Conservation (phyloP, 2,888 invertebrate genomes). For the Apotomis turbidana region DNA sequence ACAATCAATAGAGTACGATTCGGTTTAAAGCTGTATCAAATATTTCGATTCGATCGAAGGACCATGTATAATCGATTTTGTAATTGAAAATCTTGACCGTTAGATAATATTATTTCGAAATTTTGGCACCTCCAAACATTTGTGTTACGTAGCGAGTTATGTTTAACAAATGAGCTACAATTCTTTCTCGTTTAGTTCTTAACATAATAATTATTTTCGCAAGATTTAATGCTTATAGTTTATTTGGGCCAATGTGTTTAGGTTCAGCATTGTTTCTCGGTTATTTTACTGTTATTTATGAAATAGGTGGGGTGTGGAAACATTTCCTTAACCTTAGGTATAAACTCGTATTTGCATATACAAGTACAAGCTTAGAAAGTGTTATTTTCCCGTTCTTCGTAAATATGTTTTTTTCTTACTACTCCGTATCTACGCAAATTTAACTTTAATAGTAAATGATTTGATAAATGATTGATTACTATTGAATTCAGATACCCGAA, state of each 20-base stretch:
- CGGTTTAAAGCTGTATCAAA: constrained; percentile 7
- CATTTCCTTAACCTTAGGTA: too few species aligned
- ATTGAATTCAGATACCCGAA: not conserved
- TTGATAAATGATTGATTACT: not conserved
- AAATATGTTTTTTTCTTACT: not conserved
- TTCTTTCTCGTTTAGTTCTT: too few species aligned
- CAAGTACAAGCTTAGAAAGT: too few species aligned
- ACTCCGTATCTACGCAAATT: not conserved
- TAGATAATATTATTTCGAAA: constrained; percentile 19
- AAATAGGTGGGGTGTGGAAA: too few species aligned
- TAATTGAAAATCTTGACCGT: constrained; percentile 29
- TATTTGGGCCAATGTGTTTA: too few species aligned
- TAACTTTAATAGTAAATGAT: too few species aligned
- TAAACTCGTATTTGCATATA: too few species aligned
- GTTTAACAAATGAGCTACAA: not conserved
- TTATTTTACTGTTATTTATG: too few species aligned
- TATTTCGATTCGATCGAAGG: constrained; percentile 26
- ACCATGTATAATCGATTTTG: constrained; percentile 28
- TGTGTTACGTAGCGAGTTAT: constrained; percentile 1
- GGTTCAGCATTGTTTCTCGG: too few species aligned
- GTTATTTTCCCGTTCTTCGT: not conserved
- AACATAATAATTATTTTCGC: too few species aligned
- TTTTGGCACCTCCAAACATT: constrained; percentile 12
- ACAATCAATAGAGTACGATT: constrained; percentile 1
- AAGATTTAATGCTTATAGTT: too few species aligned